Base-by-base conservation (phyloP, 2,113 vertebrate genomes). In the Calidris pugnax region DNA sequence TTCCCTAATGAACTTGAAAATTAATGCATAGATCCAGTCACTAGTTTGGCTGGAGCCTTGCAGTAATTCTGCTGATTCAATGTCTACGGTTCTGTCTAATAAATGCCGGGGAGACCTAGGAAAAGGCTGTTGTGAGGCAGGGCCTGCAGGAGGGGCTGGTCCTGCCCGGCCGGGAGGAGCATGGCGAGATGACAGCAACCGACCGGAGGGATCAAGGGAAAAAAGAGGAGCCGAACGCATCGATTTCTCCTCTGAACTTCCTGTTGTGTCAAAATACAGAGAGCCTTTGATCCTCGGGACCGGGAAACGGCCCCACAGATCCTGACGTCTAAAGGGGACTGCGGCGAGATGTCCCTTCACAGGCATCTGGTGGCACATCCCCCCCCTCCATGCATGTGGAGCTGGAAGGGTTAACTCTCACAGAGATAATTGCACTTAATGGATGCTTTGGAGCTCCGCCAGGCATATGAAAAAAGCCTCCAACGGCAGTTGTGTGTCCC, bases 311-410 rank as follows among this genome's bases (percentile, higher is more conserved):
- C 27, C 43, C 39, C 9, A 7, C 3, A 51, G 28, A 15, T 3
- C 35, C 35, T 33, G 10, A 14, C 10, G 5, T 7, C 22, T 17
- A 4, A 23, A 30, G 11, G 21, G 2, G 28, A 13, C 6, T 10
- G 3, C 0, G 2, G 33, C 0, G n/a, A 53, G 56, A 9, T 9
- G 24, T 27, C 26, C 47, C 51, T 32, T 10, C 24, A 4, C 13
- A 11, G 17, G 10, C 26, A 14, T 2, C 45, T 4, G 19, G 16
- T 1, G 22, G 14, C 48, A 15, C 33, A 33, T 3, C 23, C 17
- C 24, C 3, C 66, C 4, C 37, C 14, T 20, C 2, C 3, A 4
- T 1, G 9, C 6, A 0, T 0, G 3, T 2, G 26, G 4, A 18
- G 5, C 4, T 1, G 2, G 24, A 23, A 74, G 16, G 10, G 17